Evolutionary conservation across 2,888 invertebrate species (phyloP).

Genomic region (Polydrusus cervinus): DNA sequence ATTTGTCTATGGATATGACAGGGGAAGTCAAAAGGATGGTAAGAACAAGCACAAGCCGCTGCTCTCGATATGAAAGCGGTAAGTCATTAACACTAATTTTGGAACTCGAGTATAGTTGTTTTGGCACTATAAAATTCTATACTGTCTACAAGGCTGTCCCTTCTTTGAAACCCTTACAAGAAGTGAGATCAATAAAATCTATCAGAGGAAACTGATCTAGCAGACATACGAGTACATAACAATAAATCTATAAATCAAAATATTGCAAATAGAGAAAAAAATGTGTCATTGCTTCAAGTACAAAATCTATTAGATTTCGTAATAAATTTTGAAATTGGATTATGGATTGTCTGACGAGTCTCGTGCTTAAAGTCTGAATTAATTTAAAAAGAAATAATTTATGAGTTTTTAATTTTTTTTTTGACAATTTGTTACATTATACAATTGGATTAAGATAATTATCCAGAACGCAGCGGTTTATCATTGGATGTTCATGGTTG

Average conservation of each 20-base stretch:
- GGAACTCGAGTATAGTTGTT: too few relatives aligned
- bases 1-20: too few relatives aligned
- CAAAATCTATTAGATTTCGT: background rate
- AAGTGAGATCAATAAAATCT: too few relatives aligned
- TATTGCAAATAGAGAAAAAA: background rate
- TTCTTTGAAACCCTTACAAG: too few relatives aligned
- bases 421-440: background rate
- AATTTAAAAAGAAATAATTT: background rate
- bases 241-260: conserved; percentile 2
- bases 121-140: too few relatives aligned
- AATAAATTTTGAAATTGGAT: background rate
- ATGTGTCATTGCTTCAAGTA: background rate
- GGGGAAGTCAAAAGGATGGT: too few relatives aligned
- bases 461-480: background rate
- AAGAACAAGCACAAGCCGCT: too few relatives aligned
- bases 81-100: too few relatives aligned
- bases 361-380: background rate
- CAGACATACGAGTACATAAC: background rate
- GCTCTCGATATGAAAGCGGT: too few relatives aligned
- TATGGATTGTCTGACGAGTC: background rate
- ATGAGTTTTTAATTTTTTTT: background rate
- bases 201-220: too few relatives aligned
- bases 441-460: background rate
- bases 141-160: too few relatives aligned
- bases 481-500: background rate